Percentiles rank a stretch among this genome's conserved stretches.
Evolutionary conservation across 92 coral and sea anemone genomes (phyloP).

Genomic region (Diadumene lineata): DNA sequence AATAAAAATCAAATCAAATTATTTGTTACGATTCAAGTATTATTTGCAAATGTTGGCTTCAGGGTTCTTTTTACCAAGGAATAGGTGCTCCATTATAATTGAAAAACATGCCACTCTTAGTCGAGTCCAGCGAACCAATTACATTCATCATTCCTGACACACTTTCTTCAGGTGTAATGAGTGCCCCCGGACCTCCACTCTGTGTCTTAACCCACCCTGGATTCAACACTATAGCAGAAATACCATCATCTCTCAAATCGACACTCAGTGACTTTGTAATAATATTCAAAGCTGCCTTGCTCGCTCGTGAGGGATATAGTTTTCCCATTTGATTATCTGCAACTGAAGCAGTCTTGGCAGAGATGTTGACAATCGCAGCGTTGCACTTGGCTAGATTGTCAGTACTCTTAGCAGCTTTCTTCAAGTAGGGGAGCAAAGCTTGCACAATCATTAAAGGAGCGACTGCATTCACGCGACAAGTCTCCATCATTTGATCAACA

Average conservation of each 20-base stretch:
- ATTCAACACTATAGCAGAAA: slow-evolving; percentile 48
- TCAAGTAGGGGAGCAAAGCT: slow-evolving; percentile 64
- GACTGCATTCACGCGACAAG: slow-evolving; percentile 56
- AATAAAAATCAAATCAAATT: too few species aligned
- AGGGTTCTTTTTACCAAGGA: too few species aligned
- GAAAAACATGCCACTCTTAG: slow-evolving; percentile 59
- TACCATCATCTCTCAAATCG: slow-evolving; percentile 55
- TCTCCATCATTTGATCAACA: slow-evolving; percentile 59
- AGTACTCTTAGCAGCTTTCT: slow-evolving; percentile 42
- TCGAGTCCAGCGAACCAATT: slow-evolving; percentile 52
- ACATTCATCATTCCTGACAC: slow-evolving; percentile 61
- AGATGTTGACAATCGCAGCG: slow-evolving; percentile 67
- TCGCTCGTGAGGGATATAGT: slow-evolving; percentile 56
- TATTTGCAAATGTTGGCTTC: too few species aligned
- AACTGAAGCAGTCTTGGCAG: slow-evolving; percentile 49
- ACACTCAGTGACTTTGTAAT: slow-evolving; percentile 66
- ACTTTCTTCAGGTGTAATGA: slow-evolving; percentile 46
- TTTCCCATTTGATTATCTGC: slow-evolving; percentile 38
- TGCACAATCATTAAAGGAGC: slow-evolving; percentile 75
- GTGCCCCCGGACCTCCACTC: slow-evolving; percentile 55
- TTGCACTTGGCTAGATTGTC: slow-evolving; percentile 11
- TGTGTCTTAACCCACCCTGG: slow-evolving; percentile 86
- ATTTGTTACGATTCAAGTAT: too few species aligned
- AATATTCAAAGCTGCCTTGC: slow-evolving; percentile 75
- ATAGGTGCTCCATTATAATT: slow-evolving; percentile 42